Evolutionary conservation across 2,797 vertebrate genomes (phyloP).

Genomic region (Poeciliopsis gracilis): DNA sequence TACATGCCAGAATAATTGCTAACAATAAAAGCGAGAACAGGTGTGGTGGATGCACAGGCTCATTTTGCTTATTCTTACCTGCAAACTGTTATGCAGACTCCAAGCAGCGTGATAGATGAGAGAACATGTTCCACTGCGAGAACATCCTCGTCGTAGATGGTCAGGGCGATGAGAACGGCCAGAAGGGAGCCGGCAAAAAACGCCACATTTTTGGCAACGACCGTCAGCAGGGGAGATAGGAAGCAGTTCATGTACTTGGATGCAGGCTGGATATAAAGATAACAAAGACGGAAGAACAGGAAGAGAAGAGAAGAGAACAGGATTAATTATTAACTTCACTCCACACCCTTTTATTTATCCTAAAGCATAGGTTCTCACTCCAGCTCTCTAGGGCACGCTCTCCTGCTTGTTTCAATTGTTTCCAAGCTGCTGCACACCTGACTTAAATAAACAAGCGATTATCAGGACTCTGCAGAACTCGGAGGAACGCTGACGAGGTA

Average conservation of each 20-base stretch:
- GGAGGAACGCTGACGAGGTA: neutral
- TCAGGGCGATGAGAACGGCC: constrained; percentile 96
- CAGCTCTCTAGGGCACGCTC: neutral
- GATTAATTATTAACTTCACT: constrained; percentile 16
- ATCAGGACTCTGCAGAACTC: neutral
- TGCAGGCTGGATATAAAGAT: constrained; percentile 76
- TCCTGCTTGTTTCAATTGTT: neutral
- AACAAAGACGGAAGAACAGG: constrained; percentile 10
- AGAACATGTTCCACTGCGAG: constrained; percentile 95
- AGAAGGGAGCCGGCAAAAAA: constrained; percentile 98
- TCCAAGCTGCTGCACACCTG: neutral
- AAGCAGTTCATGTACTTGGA: constrained; percentile 99
- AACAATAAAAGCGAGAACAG: neutral
- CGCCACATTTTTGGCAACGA: constrained; percentile 95
- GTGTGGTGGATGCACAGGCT: neutral
- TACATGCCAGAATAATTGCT: neutral
- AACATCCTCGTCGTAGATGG: constrained; percentile 97
- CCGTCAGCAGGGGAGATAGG: constrained; percentile 92
- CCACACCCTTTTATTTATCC: neutral
- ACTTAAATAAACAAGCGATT: neutral
- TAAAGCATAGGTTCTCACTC: neutral
- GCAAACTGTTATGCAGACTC: constrained; percentile 94
- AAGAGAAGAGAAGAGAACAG: neutral
- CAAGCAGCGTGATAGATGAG: constrained; percentile 93
- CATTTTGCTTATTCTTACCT: constrained; percentile 76